Base-by-base conservation (phyloP, 2,888 invertebrate genomes). In the Drosophila fungiperda region DNA sequence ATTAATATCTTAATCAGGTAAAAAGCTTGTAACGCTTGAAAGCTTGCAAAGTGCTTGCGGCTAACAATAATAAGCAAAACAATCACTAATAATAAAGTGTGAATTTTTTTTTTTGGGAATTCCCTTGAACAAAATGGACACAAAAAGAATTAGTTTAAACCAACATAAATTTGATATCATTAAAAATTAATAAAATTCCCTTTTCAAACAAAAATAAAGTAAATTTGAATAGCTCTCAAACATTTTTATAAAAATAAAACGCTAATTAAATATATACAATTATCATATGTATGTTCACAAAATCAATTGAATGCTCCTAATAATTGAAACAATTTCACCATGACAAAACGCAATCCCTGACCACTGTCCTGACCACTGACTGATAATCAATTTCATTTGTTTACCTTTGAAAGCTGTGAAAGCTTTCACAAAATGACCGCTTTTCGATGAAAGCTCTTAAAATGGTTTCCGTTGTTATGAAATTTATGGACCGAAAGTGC, bases 391-490 rank as follows among this genome's bases (percentile, higher is more conserved):
- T 75, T 76, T 71, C 72, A 45, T 26, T 5, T 35, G 23, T 8
- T 45, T 9, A 1, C 5, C 9, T 57, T 67, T 12, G 2, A 40
- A 15, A 68, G 35, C 58, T 57, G 57, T 11, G 6, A 65, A 68
- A 68, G 77, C 77, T 57, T 35, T 36, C 26, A 8, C 7, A 20
- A 45, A 15, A 20, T 8, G 11, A 9, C 12, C 33, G 70, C 76
- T 75, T 71, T 60, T 20, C 11, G 9, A 12, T 11, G 15, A 26
- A 67, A 55, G 54, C 35, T 5, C 2, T 2, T 33, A 2, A 9
- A 1, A 2, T 35, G 26, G 35, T 76, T 59, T 23, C 73, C 48
- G 40, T 55, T 60, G 20, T 76, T 52, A 57, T 57, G 78, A 77
- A 76, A 76, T 76, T 9, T 1, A 20, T 40, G 11, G 12, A 26